Base-by-base conservation (phyloP, 37 sponge, comb jelly and placozoan species). In the Haliclona indistincta region DNA sequence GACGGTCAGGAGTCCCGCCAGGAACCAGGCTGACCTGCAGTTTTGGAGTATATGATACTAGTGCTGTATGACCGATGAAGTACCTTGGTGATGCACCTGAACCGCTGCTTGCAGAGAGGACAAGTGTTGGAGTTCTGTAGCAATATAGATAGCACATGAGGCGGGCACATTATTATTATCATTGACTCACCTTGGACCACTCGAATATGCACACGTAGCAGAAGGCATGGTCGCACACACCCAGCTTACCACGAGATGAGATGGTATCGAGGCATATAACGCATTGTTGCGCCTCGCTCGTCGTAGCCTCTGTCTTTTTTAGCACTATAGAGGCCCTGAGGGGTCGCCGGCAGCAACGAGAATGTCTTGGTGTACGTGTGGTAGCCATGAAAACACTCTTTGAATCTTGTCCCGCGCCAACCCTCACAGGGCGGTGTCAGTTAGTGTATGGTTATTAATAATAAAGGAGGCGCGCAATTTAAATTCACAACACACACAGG, bases 111-210 rank as follows among this genome's bases (percentile, higher is more conserved):
- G 38, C 78, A 76, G 4, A 76, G 26, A 8, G 78, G 78, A 70
- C 78, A 76, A 23, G 47, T 61, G 29, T 76, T 76, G 7, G 70
- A 42, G 28, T 30, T 69, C 70, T 69, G 17, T 5, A 41, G 8
- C 37, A 4, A 66, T 7, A 66, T 66, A 20, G 22, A 15, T 26
- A 69, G 5, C 25, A 69, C 20, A 28, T n/a, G 4, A 43, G 3
- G 7, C 4, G 6, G 4, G 4, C 23, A 37, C 19, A 40, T 26
- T 13, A 42, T 19, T 40, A 45, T 37, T 10, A 30, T 43, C 2
- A 22, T 23, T 63, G 11, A 58, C 60, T n/a, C 29, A 76, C 78
- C 63, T 76, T 76, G 43, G 68, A 71, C 78, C 78, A 76, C 63
- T 76, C 78, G 5, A 71, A 38, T 25, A 76, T 76, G 39, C 78